Evolutionary conservation across 35 echinoderm and acorn worm species (phyloP), one percentile per base, ranked within the genome.

Genomic region (Heliocidaris erythrogramma): DNA sequence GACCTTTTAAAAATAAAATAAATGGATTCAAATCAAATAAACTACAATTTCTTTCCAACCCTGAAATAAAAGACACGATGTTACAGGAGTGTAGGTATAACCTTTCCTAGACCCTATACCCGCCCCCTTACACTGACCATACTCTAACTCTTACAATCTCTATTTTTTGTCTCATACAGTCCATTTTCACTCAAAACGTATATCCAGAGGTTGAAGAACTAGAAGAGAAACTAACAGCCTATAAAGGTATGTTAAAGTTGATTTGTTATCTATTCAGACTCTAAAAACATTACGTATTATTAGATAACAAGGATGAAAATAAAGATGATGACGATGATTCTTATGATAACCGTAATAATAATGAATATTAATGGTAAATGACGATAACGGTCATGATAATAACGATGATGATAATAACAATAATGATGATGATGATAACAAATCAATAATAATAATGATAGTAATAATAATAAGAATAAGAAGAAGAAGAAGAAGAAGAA

Each of bases 131-230:
- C 65, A 78, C 21, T 78, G 65, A 4, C 21, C 8, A 3, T 5
- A 1, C 49, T 56, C 10, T 10, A 56, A 56, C 52, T 56, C 52
- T 12, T 13, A 56, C 52, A 10, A 56, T 85, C 27, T 49, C 16
- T 95, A 29, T 85, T 48, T 24, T 78, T 92, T 30, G 9, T 87
- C 49, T 52, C 5, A 49, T 48, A 32, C 71, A 95, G 95, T 47
- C 92, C 32, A 65, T 95, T 32, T n/a, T 87, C 24, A 85, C 5
- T 31, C 30, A 93, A 84, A 90, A 90, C 29, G 71, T 52, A 4
- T 95, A 95, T 60, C 60, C 32, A 18, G 90, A 91, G 16, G 90
- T 92, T 17, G 95, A 95, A 86, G 95, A 95, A 50, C 48, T 95
- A 14, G 95, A 92, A 48, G 95, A 95, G 35, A 93, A 92, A 29